These are phyloP conservation scores for Octopus bimaculoides DNA, from an alignment of 1,140 invertebrate genomes.

Conservation along the genomic window DNA sequence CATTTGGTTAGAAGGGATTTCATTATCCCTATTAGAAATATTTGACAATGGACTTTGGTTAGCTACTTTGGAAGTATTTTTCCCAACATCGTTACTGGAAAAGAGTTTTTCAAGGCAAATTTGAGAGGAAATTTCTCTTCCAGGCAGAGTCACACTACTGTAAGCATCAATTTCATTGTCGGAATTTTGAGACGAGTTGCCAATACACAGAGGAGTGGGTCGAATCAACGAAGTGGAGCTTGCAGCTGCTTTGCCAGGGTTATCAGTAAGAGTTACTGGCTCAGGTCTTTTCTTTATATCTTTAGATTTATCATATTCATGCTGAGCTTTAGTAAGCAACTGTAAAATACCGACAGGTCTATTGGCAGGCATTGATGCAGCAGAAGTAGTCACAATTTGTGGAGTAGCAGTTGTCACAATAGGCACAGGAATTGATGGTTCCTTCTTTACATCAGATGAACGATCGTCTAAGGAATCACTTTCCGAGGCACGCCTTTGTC, in stretches of 20 bases:
- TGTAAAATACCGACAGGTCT: constrained; percentile 76
- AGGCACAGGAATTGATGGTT: background rate
- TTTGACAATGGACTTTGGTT: background rate
- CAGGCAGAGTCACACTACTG: background rate
- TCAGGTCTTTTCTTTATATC: constrained; percentile 22
- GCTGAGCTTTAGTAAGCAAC: constrained; percentile 85
- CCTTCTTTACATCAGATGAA: background rate
- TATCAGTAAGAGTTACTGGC: constrained; percentile 47
- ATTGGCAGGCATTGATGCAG: constrained; percentile 55
- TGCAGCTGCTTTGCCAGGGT: constrained; percentile 41
- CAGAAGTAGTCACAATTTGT: constrained; percentile 28
- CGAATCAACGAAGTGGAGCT: constrained; percentile 32
- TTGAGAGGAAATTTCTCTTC: background rate
- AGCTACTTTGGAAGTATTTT: too few relatives aligned
- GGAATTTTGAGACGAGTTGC: background rate
- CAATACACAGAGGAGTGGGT: constrained; percentile 31
- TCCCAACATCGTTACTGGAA: background rate
- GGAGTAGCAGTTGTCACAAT: background rate
- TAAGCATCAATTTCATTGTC: background rate
- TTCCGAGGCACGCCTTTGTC: constrained; percentile 35
- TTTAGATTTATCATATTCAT: constrained; percentile 60
- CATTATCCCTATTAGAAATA: background rate
- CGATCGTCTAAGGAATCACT: constrained; percentile 33
- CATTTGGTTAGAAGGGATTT: constrained; percentile 71
- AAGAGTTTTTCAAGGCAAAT: background rate